phyloP scores from a whole-genome alignment of 2,888 invertebrate genomes.

The Drosophila prostipennis region DNA sequence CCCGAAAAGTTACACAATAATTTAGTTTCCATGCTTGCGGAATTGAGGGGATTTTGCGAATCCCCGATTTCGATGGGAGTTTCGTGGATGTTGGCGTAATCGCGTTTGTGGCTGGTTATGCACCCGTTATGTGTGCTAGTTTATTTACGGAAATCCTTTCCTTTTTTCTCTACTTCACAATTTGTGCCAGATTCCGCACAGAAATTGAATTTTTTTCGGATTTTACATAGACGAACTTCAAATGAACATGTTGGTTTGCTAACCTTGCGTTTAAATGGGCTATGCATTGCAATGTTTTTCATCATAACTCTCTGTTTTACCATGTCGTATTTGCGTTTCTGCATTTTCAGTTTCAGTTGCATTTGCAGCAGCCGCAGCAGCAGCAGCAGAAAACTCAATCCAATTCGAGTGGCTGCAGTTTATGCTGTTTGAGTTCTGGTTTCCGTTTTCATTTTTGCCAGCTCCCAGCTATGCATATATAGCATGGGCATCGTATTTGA shows the following conservation, averaged over 20 bases:
- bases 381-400: constrained; percentile 39
- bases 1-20: constrained; percentile 40
- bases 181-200: neutral
- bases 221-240: constrained; percentile 1
- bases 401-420: constrained; percentile 49
- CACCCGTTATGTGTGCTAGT: constrained; percentile 28
- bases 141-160: constrained; percentile 27
- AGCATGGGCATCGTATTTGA: constrained; percentile 63
- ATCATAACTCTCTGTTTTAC: constrained; percentile 23
- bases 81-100: constrained; percentile 58
- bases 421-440: constrained; percentile 62
- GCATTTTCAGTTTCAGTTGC: constrained; percentile 33
- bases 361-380: too few species aligned
- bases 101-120: constrained; percentile 45
- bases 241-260: constrained; percentile 18
- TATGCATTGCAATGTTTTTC: constrained; percentile 37
- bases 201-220: constrained; percentile 17
- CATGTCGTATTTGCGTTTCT: constrained; percentile 9
- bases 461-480: constrained; percentile 45
- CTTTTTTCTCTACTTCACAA: neutral
- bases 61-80: constrained; percentile 9
- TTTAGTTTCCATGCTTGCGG: constrained; percentile 25
- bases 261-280: constrained; percentile 11
- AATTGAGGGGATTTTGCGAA: constrained; percentile 3
- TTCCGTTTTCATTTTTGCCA: constrained; percentile 43